Conservation (phyloP, 53 echinoderm and acorn worm species). For the Echinarachnius parma region DNA sequence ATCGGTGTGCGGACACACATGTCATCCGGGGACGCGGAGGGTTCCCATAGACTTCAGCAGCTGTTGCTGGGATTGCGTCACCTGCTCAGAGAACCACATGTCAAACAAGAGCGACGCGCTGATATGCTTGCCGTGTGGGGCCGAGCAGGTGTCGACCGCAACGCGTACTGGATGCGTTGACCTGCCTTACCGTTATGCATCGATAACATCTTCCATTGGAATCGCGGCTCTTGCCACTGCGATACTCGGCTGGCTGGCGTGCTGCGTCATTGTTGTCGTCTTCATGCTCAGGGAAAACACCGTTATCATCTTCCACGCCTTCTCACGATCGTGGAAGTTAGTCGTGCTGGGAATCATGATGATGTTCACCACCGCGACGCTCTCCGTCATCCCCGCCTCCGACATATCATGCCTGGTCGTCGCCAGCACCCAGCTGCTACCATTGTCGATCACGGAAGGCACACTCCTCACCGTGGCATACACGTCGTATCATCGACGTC, state of each 20-base stretch:
- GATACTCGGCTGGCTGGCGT: slow-evolving; percentile 45
- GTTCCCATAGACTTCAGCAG: slow-evolving; percentile 41
- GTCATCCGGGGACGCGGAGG: slow-evolving; percentile 61
- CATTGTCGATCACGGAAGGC: slow-evolving; percentile 54
- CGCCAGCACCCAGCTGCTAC: slow-evolving; percentile 56
- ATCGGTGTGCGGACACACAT: slow-evolving; percentile 72
- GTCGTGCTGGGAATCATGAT: slow-evolving; percentile 48
- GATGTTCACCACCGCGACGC: slow-evolving; percentile 52
- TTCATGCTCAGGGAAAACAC: slow-evolving; percentile 53
- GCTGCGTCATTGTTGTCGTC: slow-evolving; percentile 34
- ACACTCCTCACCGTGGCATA: slow-evolving; percentile 57
- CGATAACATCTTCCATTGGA: slow-evolving; percentile 24
- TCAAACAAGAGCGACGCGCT: slow-evolving; percentile 55
- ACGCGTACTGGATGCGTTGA: slow-evolving; percentile 59
- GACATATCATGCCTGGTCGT: slow-evolving; percentile 45
- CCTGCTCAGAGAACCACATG: slow-evolving; percentile 63
- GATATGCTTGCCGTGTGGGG: slow-evolving; percentile 53
- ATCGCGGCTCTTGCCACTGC: slow-evolving; percentile 32
- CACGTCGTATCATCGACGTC: slow-evolving; percentile 32
- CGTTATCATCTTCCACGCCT: slow-evolving; percentile 59
- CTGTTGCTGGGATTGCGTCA: slow-evolving; percentile 92
- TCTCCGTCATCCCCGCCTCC: slow-evolving; percentile 54
- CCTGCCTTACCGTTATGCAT: slow-evolving; percentile 48
- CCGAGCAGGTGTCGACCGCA: slow-evolving; percentile 58
- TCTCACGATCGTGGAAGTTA: slow-evolving; percentile 45